These are phyloP conservation scores for Bostrychus sinensis DNA, from an alignment of 2,113 vertebrate genomes.

Conservation along the genomic window DNA sequence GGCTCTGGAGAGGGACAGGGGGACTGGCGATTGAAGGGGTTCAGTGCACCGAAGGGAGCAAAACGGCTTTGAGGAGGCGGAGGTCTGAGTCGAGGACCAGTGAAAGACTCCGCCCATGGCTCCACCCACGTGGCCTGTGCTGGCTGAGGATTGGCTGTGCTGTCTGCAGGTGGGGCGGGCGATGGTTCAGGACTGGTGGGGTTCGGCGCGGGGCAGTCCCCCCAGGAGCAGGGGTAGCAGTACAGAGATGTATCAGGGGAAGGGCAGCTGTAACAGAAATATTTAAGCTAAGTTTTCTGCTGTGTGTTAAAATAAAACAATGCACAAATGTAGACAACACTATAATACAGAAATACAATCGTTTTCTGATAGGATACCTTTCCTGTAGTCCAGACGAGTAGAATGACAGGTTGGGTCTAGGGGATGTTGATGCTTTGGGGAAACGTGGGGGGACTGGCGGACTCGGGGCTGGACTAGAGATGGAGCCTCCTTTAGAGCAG, in stretches of 20 bases:
- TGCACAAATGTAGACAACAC: no score
- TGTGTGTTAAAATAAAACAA: no score
- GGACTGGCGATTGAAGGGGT: constrained; percentile 86
- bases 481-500: constrained; percentile 78
- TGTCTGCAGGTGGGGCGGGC: constrained; percentile 46
- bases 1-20: constrained; percentile 77
- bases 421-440: constrained; percentile 78
- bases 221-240: constrained; percentile 95
- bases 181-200: constrained; percentile 66
- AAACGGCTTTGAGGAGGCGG: constrained; percentile 89
- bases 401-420: constrained; percentile 89
- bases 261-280: constrained; percentile 72
- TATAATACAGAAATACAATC: no score
- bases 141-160: constrained; percentile 75
- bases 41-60: constrained; percentile 90
- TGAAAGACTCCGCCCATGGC: constrained; percentile 83
- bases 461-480: constrained; percentile 79
- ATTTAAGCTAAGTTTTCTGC: no score
- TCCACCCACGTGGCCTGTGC: constrained; percentile 85
- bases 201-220: constrained; percentile 88
- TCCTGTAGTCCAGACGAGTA: constrained; percentile 94
- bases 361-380: constrained; percentile 76
- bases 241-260: constrained; percentile 91
- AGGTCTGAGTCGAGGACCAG: constrained; percentile 82
- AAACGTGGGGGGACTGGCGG: constrained; percentile 86